Evolutionary conservation across 2,113 vertebrate genomes (phyloP), one percentile per base, ranked within the genome.

Genomic region (Ptilonorhynchus violaceus): DNA sequence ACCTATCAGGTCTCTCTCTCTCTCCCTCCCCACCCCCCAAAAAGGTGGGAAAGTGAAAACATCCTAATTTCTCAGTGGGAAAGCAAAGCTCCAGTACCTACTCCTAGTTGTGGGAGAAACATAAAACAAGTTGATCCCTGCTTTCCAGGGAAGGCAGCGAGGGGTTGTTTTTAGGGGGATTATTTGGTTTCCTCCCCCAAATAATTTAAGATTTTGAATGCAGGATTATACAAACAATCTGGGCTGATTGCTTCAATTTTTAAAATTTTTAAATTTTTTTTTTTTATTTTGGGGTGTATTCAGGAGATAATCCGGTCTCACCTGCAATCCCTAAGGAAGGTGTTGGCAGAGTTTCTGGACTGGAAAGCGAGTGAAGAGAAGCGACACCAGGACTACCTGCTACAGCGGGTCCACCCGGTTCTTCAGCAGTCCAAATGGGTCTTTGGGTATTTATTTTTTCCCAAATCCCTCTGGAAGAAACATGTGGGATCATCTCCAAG

Each of bases 401-500:
- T 53, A 68, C 27, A 66, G 11, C 28, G 15, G 7, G 4, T 23
- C 5, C 22, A 19, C 4, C 50, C 1, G 0, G 8, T 16, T 30
- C 41, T 85, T 55, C 10, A 10, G 30, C 12, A 72, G 20, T 39
- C 50, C 63, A 46, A 44, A 39, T 3, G 21, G 3, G 13, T 21
- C 37, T 55, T 41, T 41, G 37, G 21, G 25, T 52, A 27, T 39
- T 58, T n/a, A 18, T 39, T 49, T 46, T 16, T 13, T 5, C 30
- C 7, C 10, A 7, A 20, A 14, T 11, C 25, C 17, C 21, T 63
- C 41, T 11, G 20, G 11, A 41, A 60, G 15, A 76, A 70, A 47
- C 15, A 33, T 1, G 0, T 9, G 6, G 39, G n/a, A 53, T 37
- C 11, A 2, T 37, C 11, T 30, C 62, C 10, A 3, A 14, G 15